phyloP scores from a whole-genome alignment of 53 echinoderm and acorn worm genomes.

The Temnopleurus reevesii region DNA sequence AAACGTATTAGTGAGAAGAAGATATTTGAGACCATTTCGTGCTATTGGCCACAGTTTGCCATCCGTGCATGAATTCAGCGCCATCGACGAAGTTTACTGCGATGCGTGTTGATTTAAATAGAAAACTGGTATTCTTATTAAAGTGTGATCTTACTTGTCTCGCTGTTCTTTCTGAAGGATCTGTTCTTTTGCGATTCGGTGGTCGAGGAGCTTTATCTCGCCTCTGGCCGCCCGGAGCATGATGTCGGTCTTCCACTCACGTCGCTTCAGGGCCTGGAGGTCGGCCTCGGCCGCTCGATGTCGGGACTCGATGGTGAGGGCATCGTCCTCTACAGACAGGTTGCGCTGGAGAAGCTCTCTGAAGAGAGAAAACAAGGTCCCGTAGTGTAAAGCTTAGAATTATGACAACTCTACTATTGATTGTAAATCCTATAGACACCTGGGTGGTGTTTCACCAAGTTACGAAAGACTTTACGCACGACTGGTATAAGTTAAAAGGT shows the following conservation, averaged over 20 bases:
- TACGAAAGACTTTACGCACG: no score
- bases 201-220: conserved; percentile 46
- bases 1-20: no score
- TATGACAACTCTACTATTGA: no score
- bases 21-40: no score
- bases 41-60: no score
- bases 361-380: no score
- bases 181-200: conserved; percentile 33
- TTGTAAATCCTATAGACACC: no score
- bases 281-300: not conserved
- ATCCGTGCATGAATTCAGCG: no score
- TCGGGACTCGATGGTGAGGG: not conserved
- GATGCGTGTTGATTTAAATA: not conserved
- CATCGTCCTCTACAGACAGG: not conserved
- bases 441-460: no score
- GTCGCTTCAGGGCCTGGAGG: not conserved
- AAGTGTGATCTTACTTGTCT: not conserved
- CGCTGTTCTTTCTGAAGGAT: conserved; percentile 7
- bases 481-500: no score
- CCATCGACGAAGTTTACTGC: not conserved
- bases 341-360: not conserved
- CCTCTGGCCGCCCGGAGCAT: conserved; percentile 5
- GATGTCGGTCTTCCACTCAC: conserved; percentile 31
- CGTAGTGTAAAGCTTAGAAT: no score
- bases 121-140: not conserved